These are phyloP conservation scores for Atractosteus spatula DNA, from an alignment of 2,113 vertebrate genomes.

Conservation along the genomic window DNA sequence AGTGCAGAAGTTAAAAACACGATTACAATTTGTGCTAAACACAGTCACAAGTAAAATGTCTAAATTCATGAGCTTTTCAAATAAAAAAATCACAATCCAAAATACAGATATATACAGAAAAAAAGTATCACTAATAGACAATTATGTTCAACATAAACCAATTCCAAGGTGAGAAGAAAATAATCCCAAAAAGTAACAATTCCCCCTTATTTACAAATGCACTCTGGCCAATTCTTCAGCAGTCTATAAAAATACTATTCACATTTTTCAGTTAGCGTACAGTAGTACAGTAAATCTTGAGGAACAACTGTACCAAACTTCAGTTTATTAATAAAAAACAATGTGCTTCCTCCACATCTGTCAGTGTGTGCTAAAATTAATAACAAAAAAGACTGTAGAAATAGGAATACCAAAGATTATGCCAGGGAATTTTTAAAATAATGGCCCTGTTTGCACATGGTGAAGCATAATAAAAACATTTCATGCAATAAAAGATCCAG, in stretches of 20 bases:
- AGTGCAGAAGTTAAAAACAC: constrained; percentile 75
- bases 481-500: too few relatives aligned
- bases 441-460: background rate
- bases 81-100: constrained; percentile 77
- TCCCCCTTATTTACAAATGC: constrained; percentile 87
- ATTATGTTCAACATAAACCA: constrained; percentile 75
- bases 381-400: constrained; percentile 32
- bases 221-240: constrained; percentile 74
- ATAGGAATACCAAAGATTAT: too few relatives aligned
- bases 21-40: constrained; percentile 75
- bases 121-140: constrained; percentile 57
- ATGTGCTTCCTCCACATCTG: constrained; percentile 34
- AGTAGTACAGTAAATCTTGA: constrained; percentile 63
- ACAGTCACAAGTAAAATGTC: constrained; percentile 71
- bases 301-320: constrained; percentile 46
- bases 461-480: background rate
- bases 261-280: constrained; percentile 92
- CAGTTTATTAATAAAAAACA: constrained; percentile 48
- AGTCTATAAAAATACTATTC: constrained; percentile 99
- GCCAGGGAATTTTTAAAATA: background rate
- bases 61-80: constrained; percentile 60
- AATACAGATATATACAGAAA: constrained; percentile 82
- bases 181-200: constrained; percentile 51
- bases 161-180: constrained; percentile 60
- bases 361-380: constrained; percentile 42